These are phyloP conservation scores for Drosophila monieri DNA, from an alignment of 2,888 invertebrate genomes.

Conservation along the genomic window DNA sequence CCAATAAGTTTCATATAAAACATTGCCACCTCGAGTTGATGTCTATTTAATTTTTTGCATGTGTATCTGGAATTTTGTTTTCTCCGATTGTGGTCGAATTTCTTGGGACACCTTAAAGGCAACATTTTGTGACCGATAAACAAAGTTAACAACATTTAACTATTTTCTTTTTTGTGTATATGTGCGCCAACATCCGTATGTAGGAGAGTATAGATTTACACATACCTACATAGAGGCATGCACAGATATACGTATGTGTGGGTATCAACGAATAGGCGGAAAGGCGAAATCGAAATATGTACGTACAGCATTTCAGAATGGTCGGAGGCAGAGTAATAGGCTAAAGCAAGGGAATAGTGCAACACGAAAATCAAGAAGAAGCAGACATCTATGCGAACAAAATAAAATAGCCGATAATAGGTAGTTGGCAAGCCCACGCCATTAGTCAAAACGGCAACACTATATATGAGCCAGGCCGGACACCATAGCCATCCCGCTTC, in stretches of 20 bases:
- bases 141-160: constrained; percentile 28
- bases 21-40: constrained; percentile 3
- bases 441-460: constrained; percentile 57
- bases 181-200: constrained; percentile 66
- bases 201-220: constrained; percentile 58
- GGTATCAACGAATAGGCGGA: constrained; percentile 61
- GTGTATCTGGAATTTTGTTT: constrained; percentile 1
- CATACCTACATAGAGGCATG: constrained; percentile 59
- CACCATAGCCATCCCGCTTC: constrained; percentile 51
- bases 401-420: constrained; percentile 77
- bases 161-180: constrained; percentile 62
- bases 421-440: constrained; percentile 57
- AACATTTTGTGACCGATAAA: not conserved
- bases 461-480: constrained; percentile 47
- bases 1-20: constrained; percentile 6
- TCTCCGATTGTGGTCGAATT: not conserved
- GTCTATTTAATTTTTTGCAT: not conserved
- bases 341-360: constrained; percentile 61
- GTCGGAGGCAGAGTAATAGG: constrained; percentile 73
- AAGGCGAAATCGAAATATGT: constrained; percentile 61
- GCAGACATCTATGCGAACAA: constrained; percentile 59
- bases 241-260: constrained; percentile 51
- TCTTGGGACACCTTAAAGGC: not conserved
- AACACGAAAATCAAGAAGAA: constrained; percentile 60
- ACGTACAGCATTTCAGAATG: constrained; percentile 71